Evolutionary conservation across 2,888 invertebrate genomes (phyloP).

Genomic region (Hemistola chrysoprasaria): DNA sequence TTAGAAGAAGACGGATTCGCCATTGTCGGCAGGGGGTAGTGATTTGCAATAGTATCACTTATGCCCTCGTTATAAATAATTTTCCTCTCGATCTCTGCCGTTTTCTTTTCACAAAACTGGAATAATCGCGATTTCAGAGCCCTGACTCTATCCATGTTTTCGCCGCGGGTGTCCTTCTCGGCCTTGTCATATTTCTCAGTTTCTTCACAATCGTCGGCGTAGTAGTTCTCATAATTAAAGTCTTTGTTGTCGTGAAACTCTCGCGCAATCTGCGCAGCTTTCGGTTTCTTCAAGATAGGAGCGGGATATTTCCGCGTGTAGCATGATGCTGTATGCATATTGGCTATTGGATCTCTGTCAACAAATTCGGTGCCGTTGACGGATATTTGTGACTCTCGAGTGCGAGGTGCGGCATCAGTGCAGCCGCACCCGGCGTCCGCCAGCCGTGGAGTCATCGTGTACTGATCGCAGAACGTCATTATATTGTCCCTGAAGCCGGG

Average conservation of each 20-base stretch:
- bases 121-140: slow-evolving; percentile 26
- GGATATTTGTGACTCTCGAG: slow-evolving; percentile 25
- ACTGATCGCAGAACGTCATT: slow-evolving; percentile 48
- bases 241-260: neutral
- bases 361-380: slow-evolving; percentile 30
- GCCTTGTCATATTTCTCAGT: slow-evolving; percentile 21
- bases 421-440: slow-evolving; percentile 45
- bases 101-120: slow-evolving; percentile 17
- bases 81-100: slow-evolving; percentile 29
- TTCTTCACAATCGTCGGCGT: slow-evolving; percentile 1
- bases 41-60: slow-evolving; percentile 38
- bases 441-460: slow-evolving; percentile 57
- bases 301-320: slow-evolving; percentile 6
- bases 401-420: slow-evolving; percentile 22
- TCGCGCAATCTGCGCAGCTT: neutral
- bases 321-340: slow-evolving; percentile 13
- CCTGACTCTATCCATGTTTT: slow-evolving; percentile 18
- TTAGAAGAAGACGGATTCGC: slow-evolving; percentile 16
- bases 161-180: slow-evolving; percentile 30
- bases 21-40: slow-evolving; percentile 12
- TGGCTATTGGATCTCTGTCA: slow-evolving; percentile 25
- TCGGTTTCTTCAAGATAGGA: slow-evolving; percentile 21
- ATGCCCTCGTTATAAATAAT: slow-evolving; percentile 64
- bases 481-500: slow-evolving; percentile 45
- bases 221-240: neutral